phyloP scores from a whole-genome alignment of 2,113 vertebrate species.

The Cephalopterus ornatus region DNA sequence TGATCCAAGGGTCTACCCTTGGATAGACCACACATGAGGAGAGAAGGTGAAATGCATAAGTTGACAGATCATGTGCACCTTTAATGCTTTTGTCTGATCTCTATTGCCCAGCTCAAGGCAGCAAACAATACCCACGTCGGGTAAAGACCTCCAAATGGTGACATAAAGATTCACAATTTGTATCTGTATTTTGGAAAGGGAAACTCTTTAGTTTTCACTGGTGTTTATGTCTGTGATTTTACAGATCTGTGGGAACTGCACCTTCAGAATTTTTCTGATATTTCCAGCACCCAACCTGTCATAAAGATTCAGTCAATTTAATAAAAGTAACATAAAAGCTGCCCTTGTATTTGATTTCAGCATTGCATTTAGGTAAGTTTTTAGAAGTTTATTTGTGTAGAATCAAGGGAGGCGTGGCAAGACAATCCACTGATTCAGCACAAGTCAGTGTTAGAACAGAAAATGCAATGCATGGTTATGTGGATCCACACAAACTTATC shows the following conservation, averaged over 20 bases:
- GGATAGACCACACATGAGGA: background rate
- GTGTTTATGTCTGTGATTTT: background rate
- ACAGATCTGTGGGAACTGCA: background rate
- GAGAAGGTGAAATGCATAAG: background rate
- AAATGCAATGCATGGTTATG: background rate
- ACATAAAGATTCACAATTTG: background rate
- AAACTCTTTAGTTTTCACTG: background rate
- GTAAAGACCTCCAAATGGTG: background rate
- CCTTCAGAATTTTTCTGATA: background rate
- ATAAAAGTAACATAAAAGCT: background rate
- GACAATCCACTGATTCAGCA: background rate
- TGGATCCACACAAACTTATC: background rate
- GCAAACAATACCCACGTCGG: background rate
- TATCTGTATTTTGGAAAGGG: background rate
- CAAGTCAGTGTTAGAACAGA: background rate
- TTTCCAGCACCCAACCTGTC: background rate
- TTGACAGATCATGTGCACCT: rapidly evolving
- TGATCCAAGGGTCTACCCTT: too few species aligned
- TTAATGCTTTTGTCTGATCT: background rate
- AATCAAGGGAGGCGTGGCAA: background rate
- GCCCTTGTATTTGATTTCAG: background rate
- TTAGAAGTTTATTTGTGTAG: background rate
- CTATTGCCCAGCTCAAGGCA: background rate
- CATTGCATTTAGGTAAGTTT: background rate
- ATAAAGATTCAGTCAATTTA: background rate